Base-by-base conservation (phyloP, 2,888 invertebrate species). In the Argyresthia goedartella region DNA sequence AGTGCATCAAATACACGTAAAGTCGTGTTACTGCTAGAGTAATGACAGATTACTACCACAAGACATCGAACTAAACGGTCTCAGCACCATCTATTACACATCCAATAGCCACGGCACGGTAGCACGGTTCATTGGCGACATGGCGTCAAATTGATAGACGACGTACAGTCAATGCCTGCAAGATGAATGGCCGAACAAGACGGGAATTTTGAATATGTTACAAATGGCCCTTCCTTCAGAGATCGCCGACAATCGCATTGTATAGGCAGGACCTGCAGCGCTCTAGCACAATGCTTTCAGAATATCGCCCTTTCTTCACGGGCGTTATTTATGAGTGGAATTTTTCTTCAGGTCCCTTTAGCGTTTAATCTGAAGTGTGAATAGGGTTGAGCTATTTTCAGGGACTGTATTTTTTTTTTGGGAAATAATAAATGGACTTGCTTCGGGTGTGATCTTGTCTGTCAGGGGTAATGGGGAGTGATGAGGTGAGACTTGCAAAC, bases 141-240 rank as follows among this genome's bases (percentile, higher is more conserved):
- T 64, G 61, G 64, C 59, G 62, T 61, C 60, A 65, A 69, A 71
- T 72, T 75, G 76, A 78, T 75, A 70, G 73, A 70, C 67, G 71
- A 67, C 64, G 62, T 59, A 65, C 66, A 70, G 73, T 74, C 75
- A 75, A 75, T 73, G 66, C 68, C 61, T 53, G 60, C 55, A 66
- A 72, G 73, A 76, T 79, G 73, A 76, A 79, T 78, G 71, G 74
- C 63, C 59, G 58, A 6, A 25, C 25, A 25, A 25, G 60, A 63
- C 61, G 59, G 59, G 62, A 60, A 62, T 68, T 69, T 71, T 78
- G 76, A 78, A 79, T 74, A 67, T 66, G 69, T 80, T 76, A 80
- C 77, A 77, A 80, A 80, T 79, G 77, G 71, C 60, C 66, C 62
- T 61, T 59, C 55, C 55, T 54, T 57, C 48, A 43, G 44, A 53